Base-by-base conservation (phyloP, 2,113 vertebrate species). In the Hemibagrus wyckioides region DNA sequence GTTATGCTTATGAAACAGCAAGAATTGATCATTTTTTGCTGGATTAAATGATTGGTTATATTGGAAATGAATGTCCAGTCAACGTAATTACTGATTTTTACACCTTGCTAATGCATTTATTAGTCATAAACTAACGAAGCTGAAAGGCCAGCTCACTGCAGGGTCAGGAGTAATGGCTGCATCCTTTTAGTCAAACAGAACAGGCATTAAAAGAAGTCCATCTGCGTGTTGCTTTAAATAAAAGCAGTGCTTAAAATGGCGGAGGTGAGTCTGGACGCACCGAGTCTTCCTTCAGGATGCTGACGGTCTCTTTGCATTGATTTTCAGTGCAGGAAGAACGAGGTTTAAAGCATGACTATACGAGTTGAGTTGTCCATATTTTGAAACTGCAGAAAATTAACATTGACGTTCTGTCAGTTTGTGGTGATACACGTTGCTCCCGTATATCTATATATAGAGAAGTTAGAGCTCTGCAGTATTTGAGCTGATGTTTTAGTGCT, bases 161-260 rank as follows among this genome's bases (percentile, higher is more conserved):
- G 19, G 50, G 50, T 39, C 36, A 85, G 13, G 19, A 88, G 33
- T 57, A 80, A 41, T 84, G 7, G 19, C 30, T 63, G 21, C 28
- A 56, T 56, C 15, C 48, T 41, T 80, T 83, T 65, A 48, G 41
- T 67, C 82, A 83, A 15, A 23, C 5, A 67, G 82, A 17, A 23
- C 5, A 67, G 82, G n/a, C 21, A 19, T 85, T 65, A 82, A 48
- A 41, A 88, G 52, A 52, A 88, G 77, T 44, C 44, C 5, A 9
- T 33, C 59, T 71, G 82, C 28, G 33, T 77, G 57, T 13, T 52
- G 63, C 82, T 54, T 65, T 80, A 73, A 81, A 85, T 88, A 52
- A 88, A 84, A 9, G 41, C 15, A 36, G 56, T 54, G 33, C 56
- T 48, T 54, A 82, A 85, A 88, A 76, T 76, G 77, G 56, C 28